Percentiles rank a stretch among this genome's conserved stretches.
Conservation (phyloP, 2,113 vertebrate genomes). For the Odobenus rosmarus region DNA sequence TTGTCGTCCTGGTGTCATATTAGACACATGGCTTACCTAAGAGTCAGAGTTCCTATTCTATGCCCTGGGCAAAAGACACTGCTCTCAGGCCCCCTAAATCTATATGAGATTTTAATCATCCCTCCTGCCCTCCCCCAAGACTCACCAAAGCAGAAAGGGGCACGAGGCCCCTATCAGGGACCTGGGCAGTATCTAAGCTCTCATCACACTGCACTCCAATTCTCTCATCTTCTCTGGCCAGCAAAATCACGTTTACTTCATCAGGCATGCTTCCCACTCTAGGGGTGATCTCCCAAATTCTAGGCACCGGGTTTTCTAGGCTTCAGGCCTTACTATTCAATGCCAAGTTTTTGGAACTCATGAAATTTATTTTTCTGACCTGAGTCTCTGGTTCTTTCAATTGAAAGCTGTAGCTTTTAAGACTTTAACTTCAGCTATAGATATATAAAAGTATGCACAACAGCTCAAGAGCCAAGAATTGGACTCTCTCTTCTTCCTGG, state of each 20-base stretch:
- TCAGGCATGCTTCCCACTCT: neutral
- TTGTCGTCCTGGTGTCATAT: neutral
- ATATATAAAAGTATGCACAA: slow-evolving; percentile 25
- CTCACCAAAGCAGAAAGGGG: neutral
- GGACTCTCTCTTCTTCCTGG: neutral
- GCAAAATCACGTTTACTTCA: neutral
- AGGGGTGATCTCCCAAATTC: neutral
- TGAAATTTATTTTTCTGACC: slow-evolving; percentile 16
- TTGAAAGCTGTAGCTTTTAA: slow-evolving; percentile 38
- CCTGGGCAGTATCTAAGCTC: neutral
- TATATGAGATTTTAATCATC: neutral
- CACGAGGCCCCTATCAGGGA: neutral
- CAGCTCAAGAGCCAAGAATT: slow-evolving; percentile 31
- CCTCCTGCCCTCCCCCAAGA: neutral
- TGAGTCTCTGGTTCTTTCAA: neutral
- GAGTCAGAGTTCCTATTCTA: neutral
- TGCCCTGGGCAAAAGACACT: neutral
- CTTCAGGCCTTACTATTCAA: neutral
- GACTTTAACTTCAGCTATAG: slow-evolving; percentile 23
- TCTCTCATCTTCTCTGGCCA: neutral
- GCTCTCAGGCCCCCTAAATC: neutral
- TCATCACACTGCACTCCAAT: neutral
- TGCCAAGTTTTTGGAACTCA: slow-evolving; percentile 23
- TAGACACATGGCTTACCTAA: neutral
- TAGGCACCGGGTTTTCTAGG: neutral